Conservation (phyloP, 2,797 vertebrate genomes). For the Apogon talboti region DNA sequence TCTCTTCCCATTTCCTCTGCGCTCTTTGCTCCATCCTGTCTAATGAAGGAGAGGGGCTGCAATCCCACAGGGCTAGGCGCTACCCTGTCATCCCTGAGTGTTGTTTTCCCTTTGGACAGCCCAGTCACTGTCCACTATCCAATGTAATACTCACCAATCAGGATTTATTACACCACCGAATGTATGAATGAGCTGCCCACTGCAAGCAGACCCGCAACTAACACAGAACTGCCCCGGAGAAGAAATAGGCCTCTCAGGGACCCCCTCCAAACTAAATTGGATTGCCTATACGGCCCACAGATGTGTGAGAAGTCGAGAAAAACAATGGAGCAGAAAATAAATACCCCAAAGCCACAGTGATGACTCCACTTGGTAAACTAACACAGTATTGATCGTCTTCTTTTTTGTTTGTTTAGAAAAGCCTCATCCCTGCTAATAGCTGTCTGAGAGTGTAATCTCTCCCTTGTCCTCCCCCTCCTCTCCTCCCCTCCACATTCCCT, state of each 20-base stretch:
- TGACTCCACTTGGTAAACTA: conserved; percentile 82
- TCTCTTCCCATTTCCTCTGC: conserved; percentile 72
- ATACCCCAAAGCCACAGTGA: conserved; percentile 78
- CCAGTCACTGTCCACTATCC: conserved; percentile 65
- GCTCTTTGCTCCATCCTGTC: conserved; percentile 66
- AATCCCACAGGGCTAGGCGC: conserved; percentile 64
- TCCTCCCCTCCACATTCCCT: conserved; percentile 71
- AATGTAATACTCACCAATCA: conserved; percentile 72
- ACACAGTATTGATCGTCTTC: conserved; percentile 85
- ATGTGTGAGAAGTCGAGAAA: conserved; percentile 75
- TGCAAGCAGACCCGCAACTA: conserved; percentile 46
- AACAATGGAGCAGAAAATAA: conserved; percentile 82
- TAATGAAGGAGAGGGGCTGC: conserved; percentile 76
- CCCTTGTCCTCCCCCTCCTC: conserved; percentile 78
- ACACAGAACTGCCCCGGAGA: conserved; percentile 66
- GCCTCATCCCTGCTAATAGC: conserved; percentile 87
- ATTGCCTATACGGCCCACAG: conserved; percentile 81
- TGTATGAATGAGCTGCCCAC: conserved; percentile 68
- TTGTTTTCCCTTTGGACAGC: conserved; percentile 66
- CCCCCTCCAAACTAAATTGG: conserved; percentile 78
- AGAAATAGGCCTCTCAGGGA: conserved; percentile 68
- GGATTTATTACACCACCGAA: conserved; percentile 76
- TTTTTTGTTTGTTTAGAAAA: conserved; percentile 86
- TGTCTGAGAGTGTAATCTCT: conserved; percentile 86
- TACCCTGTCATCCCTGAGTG: conserved; percentile 63